Base-by-base conservation (phyloP, 1,140 invertebrate genomes). In the Micrasema minimum region DNA sequence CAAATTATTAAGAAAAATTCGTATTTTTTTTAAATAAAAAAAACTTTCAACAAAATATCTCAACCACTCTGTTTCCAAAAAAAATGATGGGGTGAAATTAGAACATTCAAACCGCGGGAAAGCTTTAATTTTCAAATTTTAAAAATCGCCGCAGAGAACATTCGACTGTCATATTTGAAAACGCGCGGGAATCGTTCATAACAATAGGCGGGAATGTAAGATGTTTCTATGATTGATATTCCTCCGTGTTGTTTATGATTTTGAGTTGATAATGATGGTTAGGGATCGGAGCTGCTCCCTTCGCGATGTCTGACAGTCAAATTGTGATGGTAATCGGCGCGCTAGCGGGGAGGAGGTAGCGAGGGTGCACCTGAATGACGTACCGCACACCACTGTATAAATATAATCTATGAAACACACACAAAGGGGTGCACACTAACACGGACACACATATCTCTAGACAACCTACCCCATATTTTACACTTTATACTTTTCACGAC, bases 341-440 rank as follows among this genome's bases (percentile, higher is more conserved):
- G 51, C 38, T 16, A 45, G 51, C 23, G 7, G 10, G 48, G 31
- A 38, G 38, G 51, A 31, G 48, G 37, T 10, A 50, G 31, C 72
- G 78, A 78, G 77, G 77, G 76, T 78, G 77, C 75, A 69, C 66
- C 77, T 80, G 79, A 79, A 75, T 77, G 45, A 41, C 50, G 22
- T 22, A n/a, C n/a, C 59, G 26, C 38, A 23, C 38, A 37, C 18
- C n/a, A n/a, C n/a, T n/a, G n/a, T n/a, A n/a, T n/a, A n/a, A n/a
- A n/a, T n/a, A n/a, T n/a, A n/a, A n/a, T n/a, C n/a, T n/a, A n/a
- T n/a, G n/a, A n/a, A n/a, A n/a, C 38, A 23, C 38, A 37, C 18
- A 41, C 55, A 5, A 55, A 4, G 7, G 5, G 1, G 7, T 41
- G 57, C 37, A 23, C 57, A 61, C 38, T 4, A 2, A 55, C 51